Base-by-base conservation (phyloP, 1,140 invertebrate genomes). In the Heliconius nattereri region DNA sequence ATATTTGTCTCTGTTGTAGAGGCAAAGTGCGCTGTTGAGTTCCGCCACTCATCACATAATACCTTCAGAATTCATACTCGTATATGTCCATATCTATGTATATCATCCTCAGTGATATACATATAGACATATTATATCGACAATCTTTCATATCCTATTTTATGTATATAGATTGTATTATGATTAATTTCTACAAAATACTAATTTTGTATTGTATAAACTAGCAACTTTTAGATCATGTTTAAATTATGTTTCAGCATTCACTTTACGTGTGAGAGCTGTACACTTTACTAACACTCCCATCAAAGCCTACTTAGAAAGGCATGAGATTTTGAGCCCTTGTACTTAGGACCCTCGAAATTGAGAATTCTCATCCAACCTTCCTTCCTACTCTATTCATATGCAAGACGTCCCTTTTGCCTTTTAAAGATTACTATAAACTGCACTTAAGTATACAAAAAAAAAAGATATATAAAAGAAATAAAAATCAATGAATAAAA, bases 221-320 rank as follows among this genome's bases (percentile, higher is more conserved):
- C 3, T 45, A 16, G 1, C 13, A 16, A 45, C 40, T 45, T 45
- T 45, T 16, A 45, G 40, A 0, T 45, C 54, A 9, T 57, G 26
- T 29, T 29, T 11, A 29, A 66, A 66, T 66, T 66, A 66, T 3
- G 26, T 66, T 29, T 29, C 26, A 66, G n/a, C 23, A 66, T 66
- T 66, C 60, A 66, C 26, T 66, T 66, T 29, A 66, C 26, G 60
- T 66, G n/a, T 60, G 26, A 29, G 29, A 16, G 23, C 60, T 13
- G 60, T 66, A 29, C 60, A 29, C 60, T 66, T 66, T 66, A 66
- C 60, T 66, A 66, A 66, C 60, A 66, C 60, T 66, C 60, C 26
- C 60, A 66, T 66, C 60, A 66, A 66, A 66, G 60, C 60, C 60
- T 66, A 66, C 60, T 66, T 66, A 66, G 60, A 66, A 66, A 66